Base-by-base conservation (phyloP, 2,113 vertebrate genomes). In the Anarhynchus alexandrinus region DNA sequence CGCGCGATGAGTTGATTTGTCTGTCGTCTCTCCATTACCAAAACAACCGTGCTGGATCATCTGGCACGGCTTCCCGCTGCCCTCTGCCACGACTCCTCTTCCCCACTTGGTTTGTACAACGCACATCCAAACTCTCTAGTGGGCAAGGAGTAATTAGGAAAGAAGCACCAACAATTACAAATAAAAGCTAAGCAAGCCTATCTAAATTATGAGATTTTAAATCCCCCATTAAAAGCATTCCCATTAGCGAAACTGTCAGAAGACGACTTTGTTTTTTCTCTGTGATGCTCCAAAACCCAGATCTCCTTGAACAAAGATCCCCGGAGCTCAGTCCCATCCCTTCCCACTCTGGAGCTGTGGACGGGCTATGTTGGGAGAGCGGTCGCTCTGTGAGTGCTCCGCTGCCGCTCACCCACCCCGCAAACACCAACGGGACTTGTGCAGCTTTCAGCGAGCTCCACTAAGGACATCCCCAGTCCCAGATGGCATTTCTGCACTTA, bases 241-340 rank as follows among this genome's bases (percentile, higher is more conserved):
- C 21, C 5, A 2, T 40, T 25, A 72, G 18, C 0, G 0, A 62
- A 78, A 34, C 12, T 5, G 1, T 21, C 11, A 47, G 18, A 43
- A 29, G 13, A 6, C 1, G 1, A 12, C 11, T 76, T 5, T 11
- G 2, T 23, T 79, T 64, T 20, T 12, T 4, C 38, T 30, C 59
- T 64, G 18, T 36, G 43, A 70, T 9, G 4, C 23, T 57, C 36
- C 80, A 69, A 61, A 94, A 21, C 6, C 26, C 54, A 61, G 51
- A 49, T 5, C 0, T 0, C 6, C 34, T 54, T 27, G 65, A 40
- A 78, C 4, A 18, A 66, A 67, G 32, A 21, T 42, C 34, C 12
- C 73, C 1, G 4, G 55, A 36, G 15, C 8, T 54, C 52, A 32
- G 22, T 30, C 43, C 14, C n/a, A 18, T 21, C 61, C 30, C 16